Percentiles rank a stretch among this genome's conserved stretches.
Conservation (phyloP, 2,113 vertebrate genomes). For the Panthera tigris region DNA sequence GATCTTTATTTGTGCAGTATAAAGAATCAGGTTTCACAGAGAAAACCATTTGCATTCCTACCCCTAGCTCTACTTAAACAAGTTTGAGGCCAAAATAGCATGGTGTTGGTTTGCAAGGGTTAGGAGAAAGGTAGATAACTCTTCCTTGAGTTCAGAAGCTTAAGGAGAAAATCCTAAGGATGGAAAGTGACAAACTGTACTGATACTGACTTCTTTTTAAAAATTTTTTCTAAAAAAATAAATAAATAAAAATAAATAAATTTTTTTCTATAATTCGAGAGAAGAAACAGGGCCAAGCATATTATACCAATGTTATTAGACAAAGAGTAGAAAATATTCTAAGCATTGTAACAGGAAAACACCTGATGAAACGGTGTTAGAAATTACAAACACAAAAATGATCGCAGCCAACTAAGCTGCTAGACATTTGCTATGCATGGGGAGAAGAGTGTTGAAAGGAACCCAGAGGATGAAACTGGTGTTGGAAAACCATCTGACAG, state of each 20-base stretch:
- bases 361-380: constrained; percentile 34
- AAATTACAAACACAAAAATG: constrained; percentile 34
- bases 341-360: neutral
- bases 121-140: constrained; percentile 51
- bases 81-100: constrained; percentile 66
- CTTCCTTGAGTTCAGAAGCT: constrained; percentile 70
- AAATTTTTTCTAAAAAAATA: neutral
- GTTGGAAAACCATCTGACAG: constrained; percentile 49
- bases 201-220: neutral
- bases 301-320: constrained; percentile 47
- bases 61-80: constrained; percentile 59
- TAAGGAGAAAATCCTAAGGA: constrained; percentile 66
- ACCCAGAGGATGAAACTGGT: constrained; percentile 17
- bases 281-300: constrained; percentile 60
- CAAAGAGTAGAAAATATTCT: constrained; percentile 33
- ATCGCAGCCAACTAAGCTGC: neutral
- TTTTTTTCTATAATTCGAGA: constrained; percentile 44
- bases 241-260: too few species aligned
- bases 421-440: neutral
- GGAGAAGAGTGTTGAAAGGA: constrained; percentile 27
- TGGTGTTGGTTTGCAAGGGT: constrained; percentile 42
- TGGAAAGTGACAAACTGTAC: constrained; percentile 60
- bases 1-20: constrained; percentile 39
- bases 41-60: constrained; percentile 61
- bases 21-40: constrained; percentile 70